Evolutionary conservation across 2,797 vertebrate genomes (phyloP), one percentile per base, ranked within the genome.

Genomic region (Eutrigla gurnardus): DNA sequence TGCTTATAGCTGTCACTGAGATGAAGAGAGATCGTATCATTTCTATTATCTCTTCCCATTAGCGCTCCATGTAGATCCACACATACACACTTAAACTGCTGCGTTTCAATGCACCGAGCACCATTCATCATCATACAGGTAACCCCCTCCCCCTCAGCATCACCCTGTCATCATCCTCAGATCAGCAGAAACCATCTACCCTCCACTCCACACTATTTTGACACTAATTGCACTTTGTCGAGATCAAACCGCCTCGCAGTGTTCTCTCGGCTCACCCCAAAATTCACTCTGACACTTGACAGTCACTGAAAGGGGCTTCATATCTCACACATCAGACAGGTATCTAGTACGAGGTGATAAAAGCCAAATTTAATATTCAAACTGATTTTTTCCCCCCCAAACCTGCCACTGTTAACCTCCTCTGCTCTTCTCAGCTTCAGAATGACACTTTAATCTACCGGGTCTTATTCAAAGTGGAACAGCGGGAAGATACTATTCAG

Each of bases 171-270:
- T 67, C 77, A 9, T 40, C 71, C 77, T 81, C 68, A 53, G 65
- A 87, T 86, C 82, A 72, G 78, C 65, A 73, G 50, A 73, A 75
- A 61, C 59, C 82, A 74, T 80, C 87, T 25, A 8, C 39, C 57
- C 57, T 59, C 57, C 57, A 7, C 39, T 59, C n/a, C 36, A 76
- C 84, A 70, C 76, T 81, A 72, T 85, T 89, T 86, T 91, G 88
- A 91, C 86, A 88, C 85, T 91, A 89, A 91, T 89, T 91, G 89
- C 83, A 86, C 75, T 88, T 85, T 85, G 87, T 88, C 12, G 39
- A 77, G 88, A 87, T 91, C 86, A 89, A 84, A 79, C 81, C 49
- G 80, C 67, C 83, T 77, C 33, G 0, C 79, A 2, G 72, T 59
- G 78, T 90, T 88, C 79, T 36, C 75, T 75, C 75, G 11, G 49